Conservation (phyloP, 53 echinoderm and acorn worm species). For the Astropecten irregularis region DNA sequence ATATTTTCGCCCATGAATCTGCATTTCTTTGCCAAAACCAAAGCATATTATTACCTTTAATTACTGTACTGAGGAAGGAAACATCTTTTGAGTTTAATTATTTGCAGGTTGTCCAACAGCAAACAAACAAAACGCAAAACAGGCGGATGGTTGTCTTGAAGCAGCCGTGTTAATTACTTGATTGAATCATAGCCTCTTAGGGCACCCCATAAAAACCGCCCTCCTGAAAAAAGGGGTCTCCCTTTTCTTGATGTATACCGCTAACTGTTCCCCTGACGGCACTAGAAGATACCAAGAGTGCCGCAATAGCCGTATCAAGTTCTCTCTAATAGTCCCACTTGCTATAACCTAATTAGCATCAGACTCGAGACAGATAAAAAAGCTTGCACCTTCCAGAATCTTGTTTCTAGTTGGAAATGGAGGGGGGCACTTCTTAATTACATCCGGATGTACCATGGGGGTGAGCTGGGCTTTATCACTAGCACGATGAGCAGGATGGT, state of each 20-base stretch:
- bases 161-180: slow-evolving; percentile 22
- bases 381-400: slow-evolving; percentile 4
- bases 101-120: not conserved
- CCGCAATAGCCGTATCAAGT: not conserved
- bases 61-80: too few relatives aligned
- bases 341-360: slow-evolving; percentile 39
- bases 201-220: slow-evolving; percentile 28
- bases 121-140: not conserved
- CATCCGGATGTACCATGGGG: slow-evolving; percentile 15
- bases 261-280: not conserved
- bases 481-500: too few relatives aligned
- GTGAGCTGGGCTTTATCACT: not conserved
- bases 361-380: not conserved
- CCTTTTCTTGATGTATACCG: not conserved
- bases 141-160: too few relatives aligned
- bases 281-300: not conserved
- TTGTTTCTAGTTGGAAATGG: slow-evolving; percentile 15
- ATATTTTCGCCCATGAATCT: too few relatives aligned
- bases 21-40: too few relatives aligned
- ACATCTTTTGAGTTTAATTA: too few relatives aligned
- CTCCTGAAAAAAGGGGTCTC: not conserved
- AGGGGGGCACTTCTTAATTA: slow-evolving; percentile 11
- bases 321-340: not conserved
- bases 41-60: too few relatives aligned
- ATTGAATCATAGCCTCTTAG: not conserved